phyloP scores from a whole-genome alignment of 2,888 invertebrate species.

The Phrixothrix hirtus region DNA sequence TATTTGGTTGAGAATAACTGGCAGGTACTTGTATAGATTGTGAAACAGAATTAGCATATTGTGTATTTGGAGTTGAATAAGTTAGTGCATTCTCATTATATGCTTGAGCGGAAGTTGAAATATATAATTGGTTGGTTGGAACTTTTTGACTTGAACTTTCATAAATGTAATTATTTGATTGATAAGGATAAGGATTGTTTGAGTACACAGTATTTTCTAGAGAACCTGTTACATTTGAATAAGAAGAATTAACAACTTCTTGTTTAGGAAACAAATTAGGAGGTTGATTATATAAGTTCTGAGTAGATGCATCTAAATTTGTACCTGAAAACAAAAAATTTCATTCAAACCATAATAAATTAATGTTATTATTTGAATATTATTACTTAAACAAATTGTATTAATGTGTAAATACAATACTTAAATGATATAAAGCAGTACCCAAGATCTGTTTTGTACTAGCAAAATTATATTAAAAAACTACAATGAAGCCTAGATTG shows the following conservation, averaged over 20 bases:
- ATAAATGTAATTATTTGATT: conserved; percentile 3
- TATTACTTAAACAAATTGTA: too few relatives aligned
- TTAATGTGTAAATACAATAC: too few relatives aligned
- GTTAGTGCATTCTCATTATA: not conserved
- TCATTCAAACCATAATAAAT: too few relatives aligned
- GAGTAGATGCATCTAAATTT: conserved; percentile 1
- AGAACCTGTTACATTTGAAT: not conserved
- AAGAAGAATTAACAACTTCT: too few relatives aligned
- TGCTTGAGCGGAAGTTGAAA: conserved; percentile 1
- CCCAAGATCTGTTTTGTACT: too few relatives aligned
- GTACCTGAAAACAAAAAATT: not conserved
- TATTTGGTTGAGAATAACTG: conserved; percentile 4
- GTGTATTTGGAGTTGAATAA: conserved; percentile 1
- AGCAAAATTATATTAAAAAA: too few relatives aligned
- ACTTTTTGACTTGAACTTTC: not conserved
- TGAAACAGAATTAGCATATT: not conserved
- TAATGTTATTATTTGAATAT: too few relatives aligned
- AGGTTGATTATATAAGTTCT: conserved; percentile 6
- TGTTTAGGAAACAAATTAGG: too few relatives aligned
- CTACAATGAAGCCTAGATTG: too few relatives aligned
- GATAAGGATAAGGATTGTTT: conserved; percentile 6
- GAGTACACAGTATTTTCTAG: conserved; percentile 2
- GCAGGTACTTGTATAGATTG: not conserved
- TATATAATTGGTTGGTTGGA: not conserved
- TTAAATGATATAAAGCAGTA: too few relatives aligned